Evolutionary conservation across 2,888 invertebrate species (phyloP).

Genomic region (Conchocele bisecta): DNA sequence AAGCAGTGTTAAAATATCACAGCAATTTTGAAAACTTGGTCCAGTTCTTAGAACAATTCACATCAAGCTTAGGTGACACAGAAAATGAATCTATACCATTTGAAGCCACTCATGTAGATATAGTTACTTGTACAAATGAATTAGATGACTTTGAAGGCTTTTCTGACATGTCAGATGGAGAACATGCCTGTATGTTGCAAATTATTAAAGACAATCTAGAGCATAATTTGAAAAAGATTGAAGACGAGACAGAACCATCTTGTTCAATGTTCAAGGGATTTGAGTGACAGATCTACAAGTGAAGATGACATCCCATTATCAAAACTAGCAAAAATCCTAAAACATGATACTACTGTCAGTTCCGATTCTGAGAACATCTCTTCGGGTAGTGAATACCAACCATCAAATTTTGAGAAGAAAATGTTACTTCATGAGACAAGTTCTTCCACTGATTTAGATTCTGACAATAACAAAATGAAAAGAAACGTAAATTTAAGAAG

Average conservation of each 20-base stretch:
- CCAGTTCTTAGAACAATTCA: slow-evolving; percentile 13
- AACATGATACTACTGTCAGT: neutral
- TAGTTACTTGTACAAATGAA: neutral
- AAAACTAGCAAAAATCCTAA: slow-evolving; percentile 13
- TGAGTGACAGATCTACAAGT: too few species aligned
- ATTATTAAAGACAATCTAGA: slow-evolving; percentile 6
- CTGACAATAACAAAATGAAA: slow-evolving; percentile 7
- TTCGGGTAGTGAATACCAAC: slow-evolving; percentile 21
- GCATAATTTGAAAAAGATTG: slow-evolving; percentile 21
- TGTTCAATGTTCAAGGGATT: too few species aligned
- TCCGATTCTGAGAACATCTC: slow-evolving; percentile 14
- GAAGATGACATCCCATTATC: slow-evolving; percentile 24
- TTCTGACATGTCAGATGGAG: slow-evolving; percentile 19
- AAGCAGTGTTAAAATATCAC: slow-evolving; percentile 13
- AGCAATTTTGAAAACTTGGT: slow-evolving; percentile 6
- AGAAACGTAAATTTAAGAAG: neutral
- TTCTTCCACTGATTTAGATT: slow-evolving; percentile 17
- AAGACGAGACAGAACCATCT: too few species aligned
- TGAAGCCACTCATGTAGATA: slow-evolving; percentile 18
- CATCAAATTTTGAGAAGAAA: slow-evolving; percentile 10
- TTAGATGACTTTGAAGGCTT: slow-evolving; percentile 28
- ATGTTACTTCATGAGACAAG: slow-evolving; percentile 3
- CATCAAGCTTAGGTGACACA: slow-evolving; percentile 1
- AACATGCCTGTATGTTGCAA: too few species aligned
- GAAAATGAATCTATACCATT: slow-evolving; percentile 17